Percentiles rank a stretch among this genome's conserved stretches.
Evolutionary conservation across 2,888 invertebrate species (phyloP).

Genomic region (Reticulitermes lucifugus): DNA sequence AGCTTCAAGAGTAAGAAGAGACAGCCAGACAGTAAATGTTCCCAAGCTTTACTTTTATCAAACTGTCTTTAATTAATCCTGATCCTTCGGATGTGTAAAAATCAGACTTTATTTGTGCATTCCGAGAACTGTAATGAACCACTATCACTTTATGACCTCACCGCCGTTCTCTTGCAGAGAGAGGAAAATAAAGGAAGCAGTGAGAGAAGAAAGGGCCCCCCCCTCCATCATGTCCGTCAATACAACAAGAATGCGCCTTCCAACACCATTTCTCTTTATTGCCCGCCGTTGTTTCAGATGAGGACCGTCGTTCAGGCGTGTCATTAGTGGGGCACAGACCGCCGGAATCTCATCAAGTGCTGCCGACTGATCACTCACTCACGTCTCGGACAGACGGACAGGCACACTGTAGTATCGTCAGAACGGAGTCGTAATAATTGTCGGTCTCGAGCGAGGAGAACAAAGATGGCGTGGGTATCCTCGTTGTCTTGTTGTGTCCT

Average conservation of each 20-base stretch:
- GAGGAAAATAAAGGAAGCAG: constrained; percentile 1
- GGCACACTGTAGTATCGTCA: constrained; percentile 26
- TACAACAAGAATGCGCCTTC: constrained; percentile 28
- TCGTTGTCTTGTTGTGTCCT: too few relatives aligned
- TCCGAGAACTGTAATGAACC: not conserved
- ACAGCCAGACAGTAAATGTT: too few relatives aligned
- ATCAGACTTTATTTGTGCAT: not conserved
- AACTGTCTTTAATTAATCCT: too few relatives aligned
- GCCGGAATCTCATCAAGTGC: constrained; percentile 49
- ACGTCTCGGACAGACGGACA: constrained; percentile 2
- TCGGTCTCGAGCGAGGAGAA: constrained; percentile 13
- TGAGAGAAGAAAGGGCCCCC: not conserved
- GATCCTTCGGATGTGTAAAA: too few relatives aligned
- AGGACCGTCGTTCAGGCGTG: constrained; percentile 41
- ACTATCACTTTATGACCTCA: not conserved
- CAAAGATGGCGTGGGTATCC: constrained; percentile 22
- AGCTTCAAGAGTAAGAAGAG: too few relatives aligned
- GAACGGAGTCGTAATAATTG: constrained; percentile 35
- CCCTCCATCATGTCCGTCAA: not conserved
- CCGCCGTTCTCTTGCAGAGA: not conserved
- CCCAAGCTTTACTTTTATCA: too few relatives aligned
- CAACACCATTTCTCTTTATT: constrained; percentile 45
- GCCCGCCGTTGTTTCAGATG: constrained; percentile 26
- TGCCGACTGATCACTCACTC: constrained; percentile 40
- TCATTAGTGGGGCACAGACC: constrained; percentile 47